Base-by-base conservation (phyloP, 1,140 invertebrate genomes). In the Drosophila rhopaloa region DNA sequence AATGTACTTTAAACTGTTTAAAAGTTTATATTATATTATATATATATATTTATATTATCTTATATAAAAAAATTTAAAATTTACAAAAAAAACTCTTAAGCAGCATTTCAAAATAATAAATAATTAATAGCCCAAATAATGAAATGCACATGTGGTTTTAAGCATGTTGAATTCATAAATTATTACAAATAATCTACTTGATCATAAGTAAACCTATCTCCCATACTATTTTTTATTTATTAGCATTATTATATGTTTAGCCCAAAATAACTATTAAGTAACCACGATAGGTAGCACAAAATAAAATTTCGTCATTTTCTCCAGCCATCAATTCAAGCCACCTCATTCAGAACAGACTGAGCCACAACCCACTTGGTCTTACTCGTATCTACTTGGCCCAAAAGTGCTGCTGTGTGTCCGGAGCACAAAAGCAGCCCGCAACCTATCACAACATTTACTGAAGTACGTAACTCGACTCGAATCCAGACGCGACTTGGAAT, bases 361-460 rank as follows among this genome's bases (percentile, higher is more conserved):
- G 27, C 38, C 24, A 16, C 62, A 19, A 44, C 35, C 67, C 41
- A 40, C 41, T 70, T 54, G 48, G 47, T 24, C 38, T 35, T 11
- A 47, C 32, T 47, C 9, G 24, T 19, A 43, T 43, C 58, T 59
- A 67, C 61, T 60, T 85, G 73, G 32, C 38, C 46, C 48, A 67
- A 56, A 56, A 47, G 53, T 44, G 55, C 14, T 10, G 32, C 41
- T 41, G 60, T 70, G 61, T 67, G 53, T 55, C 44, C 47, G 41
- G 48, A 70, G 51, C 38, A 41, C 40, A 55, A 43, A 61, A 54
- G 44, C 19, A 59, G 50, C 58, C 76, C 84, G 61, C 61, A 88
- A 88, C 83, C 83, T 88, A 88, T 89, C 84, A 88, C 84, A 88
- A 88, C 83, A 89, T 77, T 83, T 63, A 48, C 76, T 77, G 68